Evolutionary conservation across 92 coral and sea anemone species (phyloP).

Genomic region (Epizoanthus scotinus): DNA sequence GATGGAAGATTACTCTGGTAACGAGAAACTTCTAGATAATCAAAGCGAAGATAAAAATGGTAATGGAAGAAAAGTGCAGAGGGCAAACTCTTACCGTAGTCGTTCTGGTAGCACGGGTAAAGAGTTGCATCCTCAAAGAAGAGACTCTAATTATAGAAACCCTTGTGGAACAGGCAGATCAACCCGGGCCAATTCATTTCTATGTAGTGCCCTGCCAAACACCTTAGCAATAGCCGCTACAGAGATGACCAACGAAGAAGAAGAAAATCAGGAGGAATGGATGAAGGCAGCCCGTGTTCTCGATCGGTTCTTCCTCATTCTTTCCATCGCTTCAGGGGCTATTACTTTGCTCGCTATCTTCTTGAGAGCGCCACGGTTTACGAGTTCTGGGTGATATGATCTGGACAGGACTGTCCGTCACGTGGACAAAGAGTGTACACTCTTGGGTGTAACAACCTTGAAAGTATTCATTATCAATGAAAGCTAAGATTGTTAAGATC

Average conservation of each 20-base stretch:
- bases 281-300: conserved; percentile 85
- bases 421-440: too few relatives aligned
- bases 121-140: not conserved
- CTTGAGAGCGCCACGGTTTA: conserved; percentile 73
- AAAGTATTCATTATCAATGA: too few relatives aligned
- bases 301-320: conserved; percentile 73
- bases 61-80: not conserved
- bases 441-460: too few relatives aligned
- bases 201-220: conserved; percentile 29
- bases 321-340: conserved; percentile 60
- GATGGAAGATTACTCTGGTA: not conserved
- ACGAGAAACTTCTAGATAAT: not conserved
- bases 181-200: not conserved
- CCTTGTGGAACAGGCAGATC: not conserved
- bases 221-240: conserved; percentile 6
- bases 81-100: not conserved
- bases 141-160: not conserved
- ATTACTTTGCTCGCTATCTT: conserved; percentile 66
- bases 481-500: too few relatives aligned
- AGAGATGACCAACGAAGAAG: conserved; percentile 47
- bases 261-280: conserved; percentile 72
- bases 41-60: not conserved
- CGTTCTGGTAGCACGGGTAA: not conserved
- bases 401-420: too few relatives aligned
- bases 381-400: not conserved